These are phyloP conservation scores for Pristionchus arcanus DNA, from an alignment of 2,888 invertebrate species.

Conservation along the genomic window DNA sequence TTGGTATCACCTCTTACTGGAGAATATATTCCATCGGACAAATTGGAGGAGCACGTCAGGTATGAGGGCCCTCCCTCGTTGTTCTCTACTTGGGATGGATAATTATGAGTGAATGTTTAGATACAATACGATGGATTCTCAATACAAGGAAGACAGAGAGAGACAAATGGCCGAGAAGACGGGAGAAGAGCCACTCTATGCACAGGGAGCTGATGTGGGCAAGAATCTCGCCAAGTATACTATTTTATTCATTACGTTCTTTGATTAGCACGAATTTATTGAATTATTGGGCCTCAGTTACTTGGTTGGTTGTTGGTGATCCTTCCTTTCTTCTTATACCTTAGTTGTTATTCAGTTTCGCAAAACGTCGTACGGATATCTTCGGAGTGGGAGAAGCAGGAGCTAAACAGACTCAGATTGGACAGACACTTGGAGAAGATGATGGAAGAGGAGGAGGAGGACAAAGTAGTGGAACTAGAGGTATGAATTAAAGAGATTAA, in stretches of 20 bases:
- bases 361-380: slow-evolving; percentile 99
- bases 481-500: not conserved
- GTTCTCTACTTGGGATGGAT: not conserved
- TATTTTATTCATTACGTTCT: not conserved
- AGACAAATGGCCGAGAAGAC: slow-evolving; percentile 83
- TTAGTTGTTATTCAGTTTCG: slow-evolving; percentile 84
- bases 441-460: slow-evolving; percentile 57
- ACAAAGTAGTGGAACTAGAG: slow-evolving; percentile 47
- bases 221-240: slow-evolving; percentile 86
- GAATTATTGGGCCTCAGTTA: too few species aligned
- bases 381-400: slow-evolving; percentile 93
- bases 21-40: slow-evolving; percentile 95
- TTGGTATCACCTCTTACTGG: slow-evolving; percentile 98
- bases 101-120: slow-evolving; percentile 40
- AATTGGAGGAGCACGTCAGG: slow-evolving; percentile 98
- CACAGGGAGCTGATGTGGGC: slow-evolving; percentile 91
- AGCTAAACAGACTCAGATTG: slow-evolving; percentile 95
- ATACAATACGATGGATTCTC: slow-evolving; percentile 79
- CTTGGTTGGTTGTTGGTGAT: too few species aligned
- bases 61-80: not conserved
- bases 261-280: too few species aligned
- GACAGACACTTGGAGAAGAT: slow-evolving; percentile 89
- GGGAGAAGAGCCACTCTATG: slow-evolving; percentile 88
- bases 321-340: slow-evolving; percentile 83
- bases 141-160: slow-evolving; percentile 93